Evolutionary conservation across 2,797 vertebrate species (phyloP).

Genomic region (Myotis myotis): DNA sequence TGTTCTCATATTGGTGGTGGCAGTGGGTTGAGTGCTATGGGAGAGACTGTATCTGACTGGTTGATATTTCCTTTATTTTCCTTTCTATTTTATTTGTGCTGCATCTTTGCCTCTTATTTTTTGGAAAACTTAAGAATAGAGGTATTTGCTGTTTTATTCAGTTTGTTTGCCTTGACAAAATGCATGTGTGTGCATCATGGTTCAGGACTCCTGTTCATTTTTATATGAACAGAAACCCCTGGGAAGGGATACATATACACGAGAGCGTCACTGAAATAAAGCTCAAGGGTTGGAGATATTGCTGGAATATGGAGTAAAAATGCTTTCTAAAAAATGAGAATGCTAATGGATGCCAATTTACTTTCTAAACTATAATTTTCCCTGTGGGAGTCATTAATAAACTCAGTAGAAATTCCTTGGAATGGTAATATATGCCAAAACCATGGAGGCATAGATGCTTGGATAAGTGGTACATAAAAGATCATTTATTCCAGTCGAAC

Average conservation of each 20-base stretch:
- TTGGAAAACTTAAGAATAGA: neutral
- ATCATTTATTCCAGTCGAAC: neutral
- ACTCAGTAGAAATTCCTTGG: neutral
- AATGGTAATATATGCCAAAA: neutral
- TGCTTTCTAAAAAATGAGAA: neutral
- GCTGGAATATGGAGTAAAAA: neutral
- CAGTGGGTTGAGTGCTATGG: neutral
- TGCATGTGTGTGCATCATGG: neutral
- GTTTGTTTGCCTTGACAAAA: neutral
- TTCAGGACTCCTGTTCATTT: neutral
- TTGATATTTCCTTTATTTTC: neutral
- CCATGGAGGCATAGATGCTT: neutral
- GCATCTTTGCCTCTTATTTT: slow-evolving; percentile 38
- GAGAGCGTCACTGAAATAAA: neutral
- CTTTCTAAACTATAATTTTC: slow-evolving; percentile 25
- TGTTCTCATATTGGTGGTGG: neutral
- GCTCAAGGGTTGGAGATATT: neutral
- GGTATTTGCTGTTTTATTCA: neutral
- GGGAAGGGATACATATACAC: neutral
- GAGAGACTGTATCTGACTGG: neutral
- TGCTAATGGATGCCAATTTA: neutral
- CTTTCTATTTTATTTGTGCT: slow-evolving; percentile 20
- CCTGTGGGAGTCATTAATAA: neutral
- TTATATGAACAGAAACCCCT: neutral
- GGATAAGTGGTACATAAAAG: neutral